Evolutionary conservation across 2,797 vertebrate species (phyloP), one percentile per base, ranked within the genome.

Genomic region (Squalus acanthias): DNA sequence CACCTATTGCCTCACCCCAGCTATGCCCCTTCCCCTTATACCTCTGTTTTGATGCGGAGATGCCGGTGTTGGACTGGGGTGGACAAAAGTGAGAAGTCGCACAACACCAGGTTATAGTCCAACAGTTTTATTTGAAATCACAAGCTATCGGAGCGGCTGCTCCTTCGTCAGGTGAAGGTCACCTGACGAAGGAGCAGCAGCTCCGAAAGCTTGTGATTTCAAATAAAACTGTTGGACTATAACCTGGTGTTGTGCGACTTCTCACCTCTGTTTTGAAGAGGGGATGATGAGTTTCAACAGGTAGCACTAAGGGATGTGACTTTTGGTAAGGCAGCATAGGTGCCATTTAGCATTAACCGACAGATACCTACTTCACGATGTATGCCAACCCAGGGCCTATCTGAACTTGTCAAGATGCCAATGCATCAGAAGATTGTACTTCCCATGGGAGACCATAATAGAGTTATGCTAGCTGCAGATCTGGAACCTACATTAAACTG

Each of bases 381-480:
- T 85, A 50, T 85, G 20, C 39, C 46, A 85, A 85, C 46, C 20
- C 17, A 85, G 82, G 46, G 46, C 46, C 22, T n/a, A n/a, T n/a
- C n/a, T n/a, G n/a, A n/a, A n/a, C n/a, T 85, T 85, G 39, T 85
- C n/a, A 65, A 93, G 17, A 39, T 93, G 91, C n/a, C 60, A 93
- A 1, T 92, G 89, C 63, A n/a, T n/a, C 60, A 92, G 89, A 92
- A 67, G 63, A 92, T n/a, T 20, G 1, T n/a, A 67, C n/a, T 92
- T 93, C 65, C 20, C n/a, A 20, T 93, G 17, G 33, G n/a, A 93
- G 89, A 92, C 33, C 29, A 50, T 46, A 50, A 65, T 69, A 46
- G 7, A 24, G 46, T 93, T 93, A 22, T 67, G 63, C 5, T 65
- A 67, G 20, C n/a, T 46, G 10, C 63, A 67, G 63, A 93, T 69